A percentile compares a stretch with the other conserved stretches of the same genome.
phyloP scores from a whole-genome alignment of 2,113 vertebrate species.

The Lipotes vexillifer region DNA sequence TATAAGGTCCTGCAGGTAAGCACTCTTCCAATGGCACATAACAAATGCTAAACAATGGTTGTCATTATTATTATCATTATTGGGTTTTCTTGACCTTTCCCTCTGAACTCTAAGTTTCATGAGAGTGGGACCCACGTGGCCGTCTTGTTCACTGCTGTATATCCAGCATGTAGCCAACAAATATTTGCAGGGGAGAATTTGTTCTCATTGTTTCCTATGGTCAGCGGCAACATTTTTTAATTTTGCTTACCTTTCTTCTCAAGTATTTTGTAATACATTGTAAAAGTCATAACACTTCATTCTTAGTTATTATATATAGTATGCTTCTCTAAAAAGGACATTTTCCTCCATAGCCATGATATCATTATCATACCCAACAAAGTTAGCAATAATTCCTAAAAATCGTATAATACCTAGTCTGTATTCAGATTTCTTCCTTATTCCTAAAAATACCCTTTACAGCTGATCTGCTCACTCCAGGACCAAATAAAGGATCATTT shows the following conservation, averaged over 20 bases:
- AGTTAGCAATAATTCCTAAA: background rate
- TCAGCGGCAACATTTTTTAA: background rate
- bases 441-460: background rate
- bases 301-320: background rate
- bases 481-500: background rate
- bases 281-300: background rate
- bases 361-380: background rate
- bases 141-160: background rate
- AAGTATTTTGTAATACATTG: background rate
- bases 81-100: background rate
- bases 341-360: background rate
- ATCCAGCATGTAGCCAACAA: background rate
- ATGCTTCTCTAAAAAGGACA: background rate
- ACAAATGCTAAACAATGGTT: background rate
- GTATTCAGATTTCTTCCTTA: slow-evolving; percentile 3
- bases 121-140: background rate
- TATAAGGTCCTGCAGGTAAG: background rate
- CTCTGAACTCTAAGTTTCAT: background rate
- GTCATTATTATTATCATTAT: background rate
- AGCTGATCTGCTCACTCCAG: background rate
- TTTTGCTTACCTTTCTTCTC: background rate
- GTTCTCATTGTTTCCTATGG: background rate
- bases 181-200: background rate
- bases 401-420: background rate
- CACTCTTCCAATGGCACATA: background rate